These are phyloP conservation scores for Grapholita molesta DNA, from an alignment of 1,140 invertebrate genomes.

Conservation along the genomic window DNA sequence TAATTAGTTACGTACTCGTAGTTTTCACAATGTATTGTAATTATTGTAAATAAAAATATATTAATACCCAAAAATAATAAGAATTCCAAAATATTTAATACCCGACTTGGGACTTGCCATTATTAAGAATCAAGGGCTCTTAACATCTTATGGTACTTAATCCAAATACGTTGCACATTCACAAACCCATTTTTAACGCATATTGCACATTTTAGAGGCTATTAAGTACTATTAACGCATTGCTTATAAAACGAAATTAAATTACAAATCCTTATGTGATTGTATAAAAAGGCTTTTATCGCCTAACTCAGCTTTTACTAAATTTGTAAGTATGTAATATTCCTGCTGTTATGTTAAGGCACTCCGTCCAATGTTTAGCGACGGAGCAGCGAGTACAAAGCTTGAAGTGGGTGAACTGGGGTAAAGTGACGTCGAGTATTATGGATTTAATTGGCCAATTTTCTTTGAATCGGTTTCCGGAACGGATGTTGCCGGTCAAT, in stretches of 20 bases:
- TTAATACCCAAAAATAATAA: no score
- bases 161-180: slow-evolving; percentile 2
- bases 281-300: not conserved
- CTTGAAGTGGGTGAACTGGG: not conserved
- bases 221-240: slow-evolving; percentile 7
- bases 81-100: no score
- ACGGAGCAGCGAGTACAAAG: not conserved
- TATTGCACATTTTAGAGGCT: slow-evolving; percentile 1
- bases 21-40: no score
- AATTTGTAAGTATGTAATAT: not conserved
- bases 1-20: no score
- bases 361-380: not conserved
- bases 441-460: slow-evolving; percentile 5
- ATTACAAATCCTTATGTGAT: not conserved
- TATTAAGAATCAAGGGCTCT: not conserved
- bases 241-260: not conserved
- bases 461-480: not conserved
- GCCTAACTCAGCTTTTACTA: not conserved
- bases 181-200: not conserved
- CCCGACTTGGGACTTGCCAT: not conserved
- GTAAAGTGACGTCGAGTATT: not conserved
- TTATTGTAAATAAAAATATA: no score
- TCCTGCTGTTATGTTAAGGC: not conserved
- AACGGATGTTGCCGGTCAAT: slow-evolving; percentile 14
- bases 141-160: not conserved